Evolutionary conservation across 2,797 vertebrate genomes (phyloP), one percentile per base, ranked within the genome.

Genomic region (Picus viridis): DNA sequence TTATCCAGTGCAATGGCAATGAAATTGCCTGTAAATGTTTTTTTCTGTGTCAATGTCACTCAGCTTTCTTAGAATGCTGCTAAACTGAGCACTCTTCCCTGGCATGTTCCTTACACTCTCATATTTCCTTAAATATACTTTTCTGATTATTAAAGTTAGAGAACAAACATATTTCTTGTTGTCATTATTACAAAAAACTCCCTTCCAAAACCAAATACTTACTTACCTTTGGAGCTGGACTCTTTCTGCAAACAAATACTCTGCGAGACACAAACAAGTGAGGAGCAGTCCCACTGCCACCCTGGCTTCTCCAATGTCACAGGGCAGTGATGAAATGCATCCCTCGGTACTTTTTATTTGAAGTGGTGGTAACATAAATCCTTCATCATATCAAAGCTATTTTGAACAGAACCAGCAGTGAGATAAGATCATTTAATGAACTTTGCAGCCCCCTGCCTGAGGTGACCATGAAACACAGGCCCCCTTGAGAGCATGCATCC

Each of bases 391-490:
- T 96, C 96, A 96, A 96, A 94, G 96, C 97, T 97, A 97, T 97
- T 97, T 97, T 97, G 97, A 97, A 94, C 92, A 95, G 97, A 96
- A 95, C 95, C 95, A 95, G 94, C 89, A 97, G 93, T 1, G 67
- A 95, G 96, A 97, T 97, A 96, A 97, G 95, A 97, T 96, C 96
- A 97, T 97, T 98, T 97, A 96, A 96, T 96, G 97, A 97, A 97
- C 97, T 96, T 96, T 96, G 94, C 95, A 96, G 97, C 88, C 95
- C 96, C 95, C 96, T 96, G 95, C 95, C 95, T 97, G 96, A 97
- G 94, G 97, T 96, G 95, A 95, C 88, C 78, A 86, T 97, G 95
- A 94, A 97, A 96, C 94, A 97, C 96, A 97, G 89, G 95, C 83
- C 89, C 63, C 73, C 79, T 83, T 62, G 70, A 92, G 80, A 93